Base-by-base conservation (phyloP, 2,888 invertebrate species). In the Drosophila lutescens region DNA sequence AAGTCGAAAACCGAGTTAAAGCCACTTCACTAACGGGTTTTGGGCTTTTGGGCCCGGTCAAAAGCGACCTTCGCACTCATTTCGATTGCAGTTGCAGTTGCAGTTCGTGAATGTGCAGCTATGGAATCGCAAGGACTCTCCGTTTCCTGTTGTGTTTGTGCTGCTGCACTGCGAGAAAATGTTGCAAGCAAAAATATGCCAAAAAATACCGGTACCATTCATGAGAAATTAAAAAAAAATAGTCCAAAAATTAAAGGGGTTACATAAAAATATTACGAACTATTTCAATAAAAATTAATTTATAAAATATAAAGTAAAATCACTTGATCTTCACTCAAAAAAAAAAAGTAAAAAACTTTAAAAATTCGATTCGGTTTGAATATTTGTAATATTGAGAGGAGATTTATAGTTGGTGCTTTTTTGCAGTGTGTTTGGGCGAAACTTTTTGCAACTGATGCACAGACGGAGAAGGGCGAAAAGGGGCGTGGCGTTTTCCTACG, bases 11-110 rank as follows among this genome's bases (percentile, higher is more conserved):
- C 51, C 49, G 17, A 46, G 17, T 41, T 40, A 23, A 15, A 40
- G 40, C 40, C 47, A 47, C 47, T 32, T 49, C 17, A 49, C 49
- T 49, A 49, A 30, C 17, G 54, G 41, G 12, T 32, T 54, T 54
- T 13, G 32, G 55, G 44, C 7, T 41, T 10, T 32, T 41, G 32
- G 49, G 38, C 30, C 30, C 32, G 58, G 50, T 40, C 40, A 32
- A 26, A 26, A 15, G 50, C 51, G 53, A 53, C 63, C 65, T 66
- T 71, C 61, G 20, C 38, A 65, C 51, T 50, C 34, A 34, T 56
- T 44, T 44, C 44, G 67, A 77, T 69, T 81, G 68, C 67, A 66
- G 68, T 68, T 81, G 68, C 67, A 66, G 68, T 68, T 65, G 77
- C 69, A 68, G 69, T 47, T 72, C 9, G 63, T 53, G 68, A 79